Base-by-base conservation (phyloP, 2,797 vertebrate species). In the Danionella dracula region DNA sequence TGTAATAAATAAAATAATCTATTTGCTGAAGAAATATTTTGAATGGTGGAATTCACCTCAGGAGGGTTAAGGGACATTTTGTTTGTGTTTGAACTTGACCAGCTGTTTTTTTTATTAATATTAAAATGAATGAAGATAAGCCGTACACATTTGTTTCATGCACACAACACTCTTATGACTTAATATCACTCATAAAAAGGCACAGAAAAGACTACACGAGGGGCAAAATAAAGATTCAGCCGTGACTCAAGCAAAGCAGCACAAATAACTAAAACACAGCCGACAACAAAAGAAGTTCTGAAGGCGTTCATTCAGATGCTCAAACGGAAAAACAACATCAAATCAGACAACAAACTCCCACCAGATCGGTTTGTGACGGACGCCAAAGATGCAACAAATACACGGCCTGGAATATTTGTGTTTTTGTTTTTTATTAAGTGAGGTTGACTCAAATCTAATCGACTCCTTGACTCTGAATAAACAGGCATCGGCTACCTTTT, bases 321-420 rank as follows among this genome's bases (percentile, higher is more conserved):
- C 6, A 29, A 61, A 66, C 54, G 35, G 45, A 46, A 40, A 19
- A 27, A 13, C 7, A 9, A n/a, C n/a, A n/a, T n/a, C n/a, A n/a
- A n/a, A n/a, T n/a, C n/a, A 19, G 66, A 76, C 68, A 74, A 60
- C 74, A 73, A 75, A 78, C 72, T 66, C 70, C 68, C 67, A 16
- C 17, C 9, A 4, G 6, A 62, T 35, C 70, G 66, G 75, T 74
- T 75, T 72, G 66, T 73, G 66, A 73, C 70, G 85, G 79, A 82
- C 88, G 82, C 83, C 76, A 46, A 72, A 62, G 3, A 6, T 27
- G 3, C 67, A 66, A 42, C 66, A 40, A 59, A 54, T 64, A 41
- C 74, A 84, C 85, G 85, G 82, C 51, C 63, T 86, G 75, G 53
- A n/a, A 27, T 1, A 21, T 48, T n/a, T 20, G 32, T 46, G 71